Percentiles rank a stretch among this genome's conserved stretches.
These are phyloP conservation scores for Meloe dianella DNA, from an alignment of 2,888 invertebrate species.

Conservation along the genomic window DNA sequence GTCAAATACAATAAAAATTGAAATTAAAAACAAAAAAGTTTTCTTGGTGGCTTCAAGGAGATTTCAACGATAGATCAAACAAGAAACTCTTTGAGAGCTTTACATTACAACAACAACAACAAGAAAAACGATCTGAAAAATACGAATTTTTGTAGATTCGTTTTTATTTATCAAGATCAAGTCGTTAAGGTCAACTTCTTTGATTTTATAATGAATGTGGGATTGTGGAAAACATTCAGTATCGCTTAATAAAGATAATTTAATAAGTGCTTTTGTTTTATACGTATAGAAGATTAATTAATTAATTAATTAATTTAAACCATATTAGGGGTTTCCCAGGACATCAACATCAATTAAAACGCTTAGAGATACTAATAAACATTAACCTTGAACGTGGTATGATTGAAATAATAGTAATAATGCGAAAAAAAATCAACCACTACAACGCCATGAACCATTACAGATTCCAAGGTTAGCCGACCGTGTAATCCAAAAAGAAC, in stretches of 20 bases:
- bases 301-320: neutral
- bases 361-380: neutral
- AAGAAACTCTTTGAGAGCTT: too few species aligned
- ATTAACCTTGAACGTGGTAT: conserved; percentile 23
- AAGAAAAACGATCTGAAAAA: neutral
- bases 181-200: conserved; percentile 10
- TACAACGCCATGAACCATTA: conserved; percentile 23
- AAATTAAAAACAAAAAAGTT: too few species aligned
- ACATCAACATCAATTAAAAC: conserved; percentile 9
- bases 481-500: conserved; percentile 48
- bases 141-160: conserved; percentile 4
- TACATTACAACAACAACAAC: too few species aligned
- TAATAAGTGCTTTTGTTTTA: neutral
- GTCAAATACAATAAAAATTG: too few species aligned
- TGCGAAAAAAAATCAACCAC: conserved; percentile 31
- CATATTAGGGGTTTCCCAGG: neutral
- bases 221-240: neutral
- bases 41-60: too few species aligned
- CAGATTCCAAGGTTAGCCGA: conserved; percentile 45
- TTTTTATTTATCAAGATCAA: conserved; percentile 9
- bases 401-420: conserved; percentile 12
- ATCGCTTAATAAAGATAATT: neutral
- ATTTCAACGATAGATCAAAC: conserved; percentile 23
- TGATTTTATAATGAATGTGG: conserved; percentile 3
- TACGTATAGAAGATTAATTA: neutral